Base-by-base conservation (phyloP, 2,888 invertebrate species). In the Temnothorax unifasciatus region DNA sequence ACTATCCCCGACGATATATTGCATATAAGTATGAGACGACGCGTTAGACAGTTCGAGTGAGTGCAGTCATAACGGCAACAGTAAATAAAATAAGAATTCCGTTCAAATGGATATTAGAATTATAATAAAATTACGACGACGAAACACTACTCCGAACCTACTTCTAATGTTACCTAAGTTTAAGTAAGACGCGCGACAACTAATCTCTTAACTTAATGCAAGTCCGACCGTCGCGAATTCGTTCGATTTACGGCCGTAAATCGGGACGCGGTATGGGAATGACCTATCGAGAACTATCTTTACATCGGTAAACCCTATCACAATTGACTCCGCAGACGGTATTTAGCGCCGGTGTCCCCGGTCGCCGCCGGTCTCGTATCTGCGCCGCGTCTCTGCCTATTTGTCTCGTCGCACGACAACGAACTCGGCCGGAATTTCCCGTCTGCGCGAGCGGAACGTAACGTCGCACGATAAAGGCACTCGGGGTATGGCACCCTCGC, bases 381-480 rank as follows among this genome's bases (percentile, higher is more conserved):
- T 88, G 34, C 73, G 61, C 63, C 41, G 84, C 41, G 85, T 86
- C 59, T 81, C 87, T 76, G 41, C 18, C 66, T 86, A 77, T 90
- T 90, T 87, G 87, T 90, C 89, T 79, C 69, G 50, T 57, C 68
- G 34, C 38, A 54, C 59, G 82, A 86, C 81, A 79, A 69, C 75
- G 44, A 50, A 50, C 77, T 57, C 81, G 82, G 41, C 29, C 61
- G 90, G 90, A 89, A 90, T 90, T 85, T 87, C 87, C 75, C 86
- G 84, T 85, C 85, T 85, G 63, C 66, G 38, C 73, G 47, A 34
- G 34, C 34, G 69, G 75, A 86, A 71, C 82, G 79, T 52, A 75
- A 79, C 82, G 82, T 52, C 74, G 63, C 21, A 84, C 54, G 87
- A 90, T 86, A 89, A 88, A 87, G 89, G 89, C 85, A 85, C 76